A percentile compares a stretch with the other conserved stretches of the same genome.
phyloP scores from a whole-genome alignment of 30 jellyfish, hydroid and myxozoan species.

The Hydractinia symbiolongicarpus region DNA sequence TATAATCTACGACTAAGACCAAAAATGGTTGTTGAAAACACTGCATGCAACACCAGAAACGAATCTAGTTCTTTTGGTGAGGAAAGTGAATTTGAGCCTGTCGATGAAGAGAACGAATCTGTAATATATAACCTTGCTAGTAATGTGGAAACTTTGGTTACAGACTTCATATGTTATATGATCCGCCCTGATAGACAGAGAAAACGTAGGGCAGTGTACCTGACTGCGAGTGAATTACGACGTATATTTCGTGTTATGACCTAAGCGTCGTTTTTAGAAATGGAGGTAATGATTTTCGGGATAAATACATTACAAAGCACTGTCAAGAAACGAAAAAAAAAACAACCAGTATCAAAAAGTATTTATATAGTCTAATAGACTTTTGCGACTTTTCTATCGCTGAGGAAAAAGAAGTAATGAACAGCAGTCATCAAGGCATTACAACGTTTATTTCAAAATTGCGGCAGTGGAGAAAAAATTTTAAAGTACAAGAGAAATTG shows the following conservation, averaged over 20 bases:
- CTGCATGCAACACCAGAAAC: too few relatives aligned
- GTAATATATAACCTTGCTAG: background rate
- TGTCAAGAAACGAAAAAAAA: background rate
- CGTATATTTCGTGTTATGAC: background rate
- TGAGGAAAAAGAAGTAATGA: background rate
- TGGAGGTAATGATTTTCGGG: background rate
- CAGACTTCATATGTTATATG: background rate
- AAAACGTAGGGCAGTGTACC: background rate
- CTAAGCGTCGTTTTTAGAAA: background rate
- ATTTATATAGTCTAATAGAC: background rate
- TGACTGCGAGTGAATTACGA: background rate
- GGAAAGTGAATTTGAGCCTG: background rate
- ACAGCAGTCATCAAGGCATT: background rate
- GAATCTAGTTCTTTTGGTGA: too few relatives aligned
- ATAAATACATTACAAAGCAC: background rate
- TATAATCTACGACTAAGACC: too few relatives aligned
- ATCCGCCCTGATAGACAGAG: slow-evolving; percentile 13
- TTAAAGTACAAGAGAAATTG: background rate
- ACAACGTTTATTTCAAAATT: background rate
- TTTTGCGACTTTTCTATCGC: background rate
- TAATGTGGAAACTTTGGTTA: background rate
- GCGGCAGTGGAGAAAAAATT: background rate
- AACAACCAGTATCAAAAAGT: background rate
- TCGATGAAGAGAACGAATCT: background rate
- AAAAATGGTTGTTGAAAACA: too few relatives aligned